Evolutionary conservation across 1,140 invertebrate species (phyloP).

Genomic region (Drosophila sproati): DNA sequence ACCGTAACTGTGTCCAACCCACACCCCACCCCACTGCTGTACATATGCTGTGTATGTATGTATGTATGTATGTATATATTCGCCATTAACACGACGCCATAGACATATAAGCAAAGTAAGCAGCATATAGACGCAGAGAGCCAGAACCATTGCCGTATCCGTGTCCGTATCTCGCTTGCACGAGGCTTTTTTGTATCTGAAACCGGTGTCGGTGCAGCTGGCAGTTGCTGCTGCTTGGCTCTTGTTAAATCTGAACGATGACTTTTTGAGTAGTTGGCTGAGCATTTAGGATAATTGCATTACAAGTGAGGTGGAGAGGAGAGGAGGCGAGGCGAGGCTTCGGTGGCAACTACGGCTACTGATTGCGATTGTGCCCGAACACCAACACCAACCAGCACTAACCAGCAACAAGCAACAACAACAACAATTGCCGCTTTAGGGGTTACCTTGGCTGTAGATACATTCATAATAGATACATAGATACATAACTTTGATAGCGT

Average conservation of each 20-base stretch:
- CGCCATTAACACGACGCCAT: constrained; percentile 40
- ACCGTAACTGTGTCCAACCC: not conserved
- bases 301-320: constrained; percentile 46
- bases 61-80: constrained; percentile 13
- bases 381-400: not conserved
- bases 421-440: not conserved
- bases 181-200: constrained; percentile 43
- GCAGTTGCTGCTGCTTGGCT: constrained; percentile 51
- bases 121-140: not conserved
- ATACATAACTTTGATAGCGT: constrained; percentile 55
- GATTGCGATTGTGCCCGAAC: constrained; percentile 35
- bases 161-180: constrained; percentile 33
- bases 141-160: constrained; percentile 25
- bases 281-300: constrained; percentile 83
- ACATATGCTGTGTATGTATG: constrained; percentile 17
- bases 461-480: constrained; percentile 23
- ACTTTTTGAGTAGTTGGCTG: constrained; percentile 83
- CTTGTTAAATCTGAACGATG: constrained; percentile 83
- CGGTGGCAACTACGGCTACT: constrained; percentile 34
- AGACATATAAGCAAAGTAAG: not conserved
- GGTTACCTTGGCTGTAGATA: constrained; percentile 12
- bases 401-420: not conserved
- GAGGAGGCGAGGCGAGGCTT: constrained; percentile 9
- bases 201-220: constrained; percentile 40
- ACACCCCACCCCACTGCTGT: not conserved